These are phyloP conservation scores for Carabus problematicus DNA, from an alignment of 2,888 invertebrate species.

Conservation along the genomic window DNA sequence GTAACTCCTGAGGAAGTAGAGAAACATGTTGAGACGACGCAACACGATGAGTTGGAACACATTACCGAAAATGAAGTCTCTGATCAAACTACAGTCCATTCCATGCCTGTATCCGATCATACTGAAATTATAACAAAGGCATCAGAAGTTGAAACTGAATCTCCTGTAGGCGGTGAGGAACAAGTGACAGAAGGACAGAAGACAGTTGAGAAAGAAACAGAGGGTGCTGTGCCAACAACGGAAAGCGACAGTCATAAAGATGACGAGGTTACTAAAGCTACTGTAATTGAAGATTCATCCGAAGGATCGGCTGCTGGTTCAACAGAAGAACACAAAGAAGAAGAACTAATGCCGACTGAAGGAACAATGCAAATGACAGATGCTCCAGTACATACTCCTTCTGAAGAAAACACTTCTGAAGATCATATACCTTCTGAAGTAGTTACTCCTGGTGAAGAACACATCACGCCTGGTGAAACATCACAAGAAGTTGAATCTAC, in stretches of 20 bases:
- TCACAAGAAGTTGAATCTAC: conserved; percentile 48
- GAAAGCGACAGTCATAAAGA: conserved; percentile 1
- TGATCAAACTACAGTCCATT: conserved; percentile 35
- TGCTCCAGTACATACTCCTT: conserved; percentile 17
- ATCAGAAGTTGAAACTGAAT: conserved; percentile 4
- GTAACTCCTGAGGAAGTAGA: conserved; percentile 21
- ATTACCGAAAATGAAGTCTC: conserved; percentile 44
- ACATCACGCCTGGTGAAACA: conserved; percentile 43
- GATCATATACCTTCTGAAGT: conserved; percentile 46
- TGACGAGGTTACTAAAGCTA: conserved; percentile 2
- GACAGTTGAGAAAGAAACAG: conserved; percentile 20
- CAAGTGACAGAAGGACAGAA: conserved; percentile 15
- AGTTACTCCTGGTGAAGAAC: conserved; percentile 46
- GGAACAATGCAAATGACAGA: conserved; percentile 45
- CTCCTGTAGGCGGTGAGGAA: conserved; percentile 20
- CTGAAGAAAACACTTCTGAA: conserved; percentile 41
- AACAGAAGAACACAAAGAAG: conserved; percentile 7
- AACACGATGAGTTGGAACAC: conserved; percentile 45
- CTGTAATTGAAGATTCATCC: neutral
- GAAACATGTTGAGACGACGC: conserved; percentile 41
- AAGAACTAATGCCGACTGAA: conserved; percentile 34
- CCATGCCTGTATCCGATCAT: conserved; percentile 9
- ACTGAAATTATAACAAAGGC: conserved; percentile 18
- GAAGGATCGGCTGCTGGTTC: conserved; percentile 20
- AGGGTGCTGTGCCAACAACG: conserved; percentile 7